Evolutionary conservation across 53 echinoderm and acorn worm genomes (phyloP).

Genomic region (Apostichopus leukothele): DNA sequence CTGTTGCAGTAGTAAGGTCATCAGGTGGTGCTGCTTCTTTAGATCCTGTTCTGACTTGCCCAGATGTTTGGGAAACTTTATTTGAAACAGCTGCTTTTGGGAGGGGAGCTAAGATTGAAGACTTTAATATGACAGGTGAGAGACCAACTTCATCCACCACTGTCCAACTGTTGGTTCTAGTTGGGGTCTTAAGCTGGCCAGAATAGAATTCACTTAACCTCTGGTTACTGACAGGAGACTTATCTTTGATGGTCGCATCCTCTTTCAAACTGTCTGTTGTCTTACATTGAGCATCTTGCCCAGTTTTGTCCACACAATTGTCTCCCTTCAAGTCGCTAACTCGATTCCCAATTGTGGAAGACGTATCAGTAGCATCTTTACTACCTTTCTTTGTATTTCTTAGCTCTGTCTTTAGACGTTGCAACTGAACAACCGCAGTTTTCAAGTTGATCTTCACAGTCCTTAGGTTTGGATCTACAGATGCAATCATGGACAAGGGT

Average conservation of each 20-base stretch:
- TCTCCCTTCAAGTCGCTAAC: neutral
- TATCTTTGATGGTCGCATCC: neutral
- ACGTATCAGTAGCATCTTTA: neutral
- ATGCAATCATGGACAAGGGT: neutral
- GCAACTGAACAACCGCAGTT: conserved; percentile 25
- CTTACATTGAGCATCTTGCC: neutral
- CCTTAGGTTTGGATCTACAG: conserved; percentile 6
- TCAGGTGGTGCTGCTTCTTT: neutral
- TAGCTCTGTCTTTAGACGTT: neutral
- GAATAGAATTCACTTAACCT: neutral
- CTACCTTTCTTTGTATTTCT: neutral
- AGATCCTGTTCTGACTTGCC: neutral
- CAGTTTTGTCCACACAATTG: neutral
- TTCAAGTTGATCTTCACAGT: conserved; percentile 22
- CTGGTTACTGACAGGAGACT: neutral
- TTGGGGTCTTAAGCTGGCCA: neutral
- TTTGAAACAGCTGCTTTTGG: neutral
- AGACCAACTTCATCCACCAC: conserved; percentile 16
- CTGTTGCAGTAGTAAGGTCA: neutral
- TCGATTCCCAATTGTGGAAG: neutral
- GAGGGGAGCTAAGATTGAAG: too few species aligned
- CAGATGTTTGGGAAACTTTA: neutral
- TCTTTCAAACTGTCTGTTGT: neutral
- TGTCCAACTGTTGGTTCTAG: conserved; percentile 11
- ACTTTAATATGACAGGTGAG: neutral